These are phyloP conservation scores for Girardinichthys multiradiatus DNA, from an alignment of 2,113 vertebrate species.

Conservation along the genomic window DNA sequence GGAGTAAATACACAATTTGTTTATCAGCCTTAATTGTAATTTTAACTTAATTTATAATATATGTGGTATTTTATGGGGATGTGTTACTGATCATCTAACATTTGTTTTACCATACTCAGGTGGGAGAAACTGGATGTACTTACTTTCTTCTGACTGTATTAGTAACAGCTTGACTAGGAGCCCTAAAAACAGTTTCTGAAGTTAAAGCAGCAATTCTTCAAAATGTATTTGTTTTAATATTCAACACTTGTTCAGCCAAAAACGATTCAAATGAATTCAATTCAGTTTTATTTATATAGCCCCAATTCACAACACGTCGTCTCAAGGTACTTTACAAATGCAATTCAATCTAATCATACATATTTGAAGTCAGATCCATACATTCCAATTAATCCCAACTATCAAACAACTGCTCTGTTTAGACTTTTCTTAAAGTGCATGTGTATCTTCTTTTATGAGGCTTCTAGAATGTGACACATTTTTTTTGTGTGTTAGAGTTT, in stretches of 20 bases:
- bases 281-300: too few relatives aligned
- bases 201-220: background rate
- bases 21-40: too few relatives aligned
- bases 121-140: too few relatives aligned
- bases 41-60: too few relatives aligned
- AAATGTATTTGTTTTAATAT: constrained; percentile 18
- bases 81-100: background rate
- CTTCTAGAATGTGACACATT: constrained; percentile 13
- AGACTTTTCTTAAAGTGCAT: constrained; percentile 5
- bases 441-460: constrained; percentile 3
- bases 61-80: background rate
- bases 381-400: too few relatives aligned
- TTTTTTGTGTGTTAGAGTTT: constrained; percentile 1
- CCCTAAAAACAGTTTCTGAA: constrained; percentile 3
- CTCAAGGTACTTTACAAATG: too few relatives aligned
- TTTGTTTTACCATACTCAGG: too few relatives aligned
- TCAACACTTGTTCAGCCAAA: constrained; percentile 9
- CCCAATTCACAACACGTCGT: too few relatives aligned
- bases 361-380: too few relatives aligned
- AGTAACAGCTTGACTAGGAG: background rate
- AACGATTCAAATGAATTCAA: too few relatives aligned
- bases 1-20: too few relatives aligned
- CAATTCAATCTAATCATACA: too few relatives aligned
- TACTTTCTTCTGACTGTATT: background rate
- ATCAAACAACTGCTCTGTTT: constrained; percentile 8